These are phyloP conservation scores for Enhydra lutris DNA, from an alignment of 2,113 vertebrate genomes.

Conservation along the genomic window DNA sequence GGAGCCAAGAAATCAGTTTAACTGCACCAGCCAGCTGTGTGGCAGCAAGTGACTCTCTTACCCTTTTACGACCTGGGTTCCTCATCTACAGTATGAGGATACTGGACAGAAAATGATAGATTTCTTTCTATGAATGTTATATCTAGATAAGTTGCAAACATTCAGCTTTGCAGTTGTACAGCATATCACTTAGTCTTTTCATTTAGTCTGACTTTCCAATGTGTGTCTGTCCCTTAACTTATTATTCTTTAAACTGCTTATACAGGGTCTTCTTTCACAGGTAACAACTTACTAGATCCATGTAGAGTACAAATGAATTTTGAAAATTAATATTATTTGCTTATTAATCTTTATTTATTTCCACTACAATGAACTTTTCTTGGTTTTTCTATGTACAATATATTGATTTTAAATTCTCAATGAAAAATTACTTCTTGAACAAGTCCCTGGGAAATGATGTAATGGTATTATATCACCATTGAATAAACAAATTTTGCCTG, in stretches of 20 bases:
- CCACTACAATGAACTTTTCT: background rate
- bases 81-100: background rate
- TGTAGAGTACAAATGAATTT: background rate
- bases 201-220: conserved; percentile 19
- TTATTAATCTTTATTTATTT: background rate
- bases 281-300: background rate
- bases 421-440: background rate
- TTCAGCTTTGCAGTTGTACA: background rate
- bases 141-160: background rate
- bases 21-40: background rate
- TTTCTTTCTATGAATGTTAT: background rate
- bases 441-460: background rate
- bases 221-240: background rate
- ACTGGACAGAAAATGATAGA: background rate
- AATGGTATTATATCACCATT: background rate
- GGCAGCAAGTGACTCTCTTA: background rate
- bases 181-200: background rate
- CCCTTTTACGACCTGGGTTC: background rate
- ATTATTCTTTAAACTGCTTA: background rate
- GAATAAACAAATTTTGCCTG: background rate
- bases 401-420: background rate
- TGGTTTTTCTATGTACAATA: background rate
- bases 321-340: background rate
- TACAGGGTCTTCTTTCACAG: background rate
- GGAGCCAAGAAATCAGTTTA: background rate